Evolutionary conservation across 2,888 invertebrate genomes (phyloP).

Genomic region (Machimus rusticus): DNA sequence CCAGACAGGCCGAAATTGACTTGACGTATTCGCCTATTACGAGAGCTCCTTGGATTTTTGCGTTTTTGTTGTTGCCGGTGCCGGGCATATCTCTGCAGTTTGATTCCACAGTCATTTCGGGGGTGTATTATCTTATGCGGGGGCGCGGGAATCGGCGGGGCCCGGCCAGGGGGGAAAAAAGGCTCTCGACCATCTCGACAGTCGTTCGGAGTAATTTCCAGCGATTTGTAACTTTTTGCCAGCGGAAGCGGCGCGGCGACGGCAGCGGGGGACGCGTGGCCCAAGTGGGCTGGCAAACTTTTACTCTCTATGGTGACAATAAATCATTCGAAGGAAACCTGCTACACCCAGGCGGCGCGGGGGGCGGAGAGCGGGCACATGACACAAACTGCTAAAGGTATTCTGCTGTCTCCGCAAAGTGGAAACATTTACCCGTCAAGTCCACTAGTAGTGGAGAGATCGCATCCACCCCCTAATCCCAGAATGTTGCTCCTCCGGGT

Average conservation of each 20-base stretch:
- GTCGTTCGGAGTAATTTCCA: slow-evolving; percentile 46
- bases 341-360: slow-evolving; percentile 2
- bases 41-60: slow-evolving; percentile 28
- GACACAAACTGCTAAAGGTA: slow-evolving; percentile 46
- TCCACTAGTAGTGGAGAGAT: slow-evolving; percentile 24
- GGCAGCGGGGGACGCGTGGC: neutral
- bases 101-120: slow-evolving; percentile 15
- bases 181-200: slow-evolving; percentile 44
- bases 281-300: slow-evolving; percentile 41
- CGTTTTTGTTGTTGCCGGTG: neutral
- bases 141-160: neutral
- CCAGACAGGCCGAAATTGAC: slow-evolving; percentile 31
- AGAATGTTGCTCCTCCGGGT: neutral
- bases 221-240: slow-evolving; percentile 47
- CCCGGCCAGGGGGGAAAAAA: slow-evolving; percentile 5
- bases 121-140: slow-evolving; percentile 34
- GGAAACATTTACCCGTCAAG: slow-evolving; percentile 47
- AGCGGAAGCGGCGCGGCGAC: neutral
- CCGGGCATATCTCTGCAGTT: slow-evolving; percentile 18
- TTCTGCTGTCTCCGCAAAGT: slow-evolving; percentile 48
- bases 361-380: slow-evolving; percentile 20
- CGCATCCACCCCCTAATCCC: slow-evolving; percentile 43
- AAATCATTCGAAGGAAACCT: slow-evolving; percentile 46
- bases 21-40: slow-evolving; percentile 34
- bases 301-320: slow-evolving; percentile 48